Evolutionary conservation across 2,888 invertebrate species (phyloP), one percentile per base, ranked within the genome.

Genomic region (Agrochola macilenta): DNA sequence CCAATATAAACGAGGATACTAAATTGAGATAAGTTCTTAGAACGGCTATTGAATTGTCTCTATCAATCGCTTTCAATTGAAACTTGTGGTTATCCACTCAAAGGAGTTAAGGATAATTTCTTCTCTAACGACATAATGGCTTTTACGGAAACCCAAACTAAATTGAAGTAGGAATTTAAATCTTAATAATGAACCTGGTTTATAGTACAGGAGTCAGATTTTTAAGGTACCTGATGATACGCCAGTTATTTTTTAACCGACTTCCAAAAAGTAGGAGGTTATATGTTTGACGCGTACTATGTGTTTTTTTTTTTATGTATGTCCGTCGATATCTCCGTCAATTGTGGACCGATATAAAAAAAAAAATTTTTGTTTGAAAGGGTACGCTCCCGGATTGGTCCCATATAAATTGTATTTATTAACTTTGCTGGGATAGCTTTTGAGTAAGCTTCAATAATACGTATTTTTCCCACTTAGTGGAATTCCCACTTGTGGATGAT

Each of bases 21-120:
- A 79, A 79, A 84, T 83, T 85, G 58, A 80, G 65, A 79, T 75
- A 64, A 72, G 17, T 90, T 89, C 89, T 82, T 66, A 80, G 88
- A 89, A 90, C 79, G 79, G 58, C 58, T 43, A 78, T 73, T 78
- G 66, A 85, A 87, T 81, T 69, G 65, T 61, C 66, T 78, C 49
- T 61, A 78, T 79, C 78, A 86, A 87, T 88, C 78, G 76, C 69
- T 74, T 75, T 76, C 81, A 86, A 87, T 87, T 87, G 84, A 69
- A 68, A 39, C 69, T 35, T 43, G 78, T 75, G 20, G 72, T 88
- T 83, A 78, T 76, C 65, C 72, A 86, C 77, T 83, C 30, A 69
- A 84, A 68, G 65, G 61, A 76, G 66, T 73, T 68, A 57, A 63
- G 35, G 61, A 54, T 77, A 64, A 73, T 68, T 73, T 76, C n/a